Conservation (phyloP, 1,140 invertebrate genomes). For the Aphis craccivora region DNA sequence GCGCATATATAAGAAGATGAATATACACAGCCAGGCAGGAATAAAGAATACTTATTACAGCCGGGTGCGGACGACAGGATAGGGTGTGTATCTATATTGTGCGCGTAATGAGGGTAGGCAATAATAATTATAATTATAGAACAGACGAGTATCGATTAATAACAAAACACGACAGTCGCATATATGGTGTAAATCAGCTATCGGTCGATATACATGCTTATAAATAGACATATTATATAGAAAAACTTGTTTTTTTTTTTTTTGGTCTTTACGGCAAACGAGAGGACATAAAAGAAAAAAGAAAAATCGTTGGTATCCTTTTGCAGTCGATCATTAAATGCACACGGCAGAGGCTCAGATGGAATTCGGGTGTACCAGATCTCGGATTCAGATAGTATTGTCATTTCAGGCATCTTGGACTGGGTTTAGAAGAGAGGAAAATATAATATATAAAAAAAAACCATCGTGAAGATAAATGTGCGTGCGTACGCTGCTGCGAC, state of each 20-base stretch:
- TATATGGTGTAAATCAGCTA: background rate
- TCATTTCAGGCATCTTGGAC: constrained; percentile 38
- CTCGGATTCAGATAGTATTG: constrained; percentile 53
- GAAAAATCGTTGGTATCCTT: constrained; percentile 27
- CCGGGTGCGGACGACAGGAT: background rate
- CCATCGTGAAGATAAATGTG: background rate
- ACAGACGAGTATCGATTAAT: background rate
- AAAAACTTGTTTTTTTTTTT: constrained; percentile 24
- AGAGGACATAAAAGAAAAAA: background rate
- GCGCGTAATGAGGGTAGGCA: constrained; percentile 7
- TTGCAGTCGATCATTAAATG: constrained; percentile 49
- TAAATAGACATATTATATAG: background rate
- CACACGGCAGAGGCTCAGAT: background rate
- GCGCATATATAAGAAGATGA: background rate
- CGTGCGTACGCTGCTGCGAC: constrained; percentile 22
- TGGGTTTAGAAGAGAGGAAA: background rate
- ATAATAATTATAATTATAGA: constrained; percentile 17
- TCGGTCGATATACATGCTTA: background rate
- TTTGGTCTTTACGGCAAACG: background rate
- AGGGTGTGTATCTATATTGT: background rate
- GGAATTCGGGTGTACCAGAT: constrained; percentile 56
- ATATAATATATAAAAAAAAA: background rate
- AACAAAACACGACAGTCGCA: background rate
- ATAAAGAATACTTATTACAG: background rate
- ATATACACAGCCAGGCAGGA: background rate